phyloP scores from a whole-genome alignment of 2,888 invertebrate genomes.

The Globia sparganii region DNA sequence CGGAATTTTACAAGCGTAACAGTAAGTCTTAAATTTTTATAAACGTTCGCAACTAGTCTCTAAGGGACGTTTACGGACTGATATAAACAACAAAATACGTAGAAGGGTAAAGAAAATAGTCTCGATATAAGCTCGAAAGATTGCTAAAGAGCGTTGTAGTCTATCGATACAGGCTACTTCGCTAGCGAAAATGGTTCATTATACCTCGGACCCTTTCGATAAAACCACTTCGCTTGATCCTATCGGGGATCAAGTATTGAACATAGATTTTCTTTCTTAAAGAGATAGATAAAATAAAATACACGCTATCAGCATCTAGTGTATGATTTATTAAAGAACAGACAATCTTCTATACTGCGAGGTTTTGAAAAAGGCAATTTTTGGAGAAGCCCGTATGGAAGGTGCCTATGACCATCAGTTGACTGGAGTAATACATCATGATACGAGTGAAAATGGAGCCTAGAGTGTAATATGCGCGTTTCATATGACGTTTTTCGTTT shows the following conservation, averaged over 20 bases:
- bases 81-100: conserved; percentile 27
- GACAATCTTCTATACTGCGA: background rate
- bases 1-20: too few species aligned
- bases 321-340: background rate
- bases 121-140: conserved; percentile 27
- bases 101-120: conserved; percentile 33
- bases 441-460: background rate
- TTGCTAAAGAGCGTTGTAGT: conserved; percentile 40
- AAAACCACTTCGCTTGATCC: conserved; percentile 45
- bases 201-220: conserved; percentile 48
- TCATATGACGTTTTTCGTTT: too few species aligned
- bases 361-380: background rate
- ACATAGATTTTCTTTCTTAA: conserved; percentile 37
- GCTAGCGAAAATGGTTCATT: conserved; percentile 38
- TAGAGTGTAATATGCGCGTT: background rate
- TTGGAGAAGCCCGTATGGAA: background rate
- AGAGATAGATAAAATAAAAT: conserved; percentile 25
- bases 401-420: background rate
- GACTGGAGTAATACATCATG: background rate
- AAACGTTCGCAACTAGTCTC: conserved; percentile 8
- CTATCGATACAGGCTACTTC: conserved; percentile 21
- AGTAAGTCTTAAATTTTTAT: background rate
- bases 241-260: conserved; percentile 28
- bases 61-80: background rate
- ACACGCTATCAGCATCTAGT: conserved; percentile 4